These are phyloP conservation scores for Labeo calbasu DNA, from an alignment of 2,797 vertebrate species.

Conservation along the genomic window DNA sequence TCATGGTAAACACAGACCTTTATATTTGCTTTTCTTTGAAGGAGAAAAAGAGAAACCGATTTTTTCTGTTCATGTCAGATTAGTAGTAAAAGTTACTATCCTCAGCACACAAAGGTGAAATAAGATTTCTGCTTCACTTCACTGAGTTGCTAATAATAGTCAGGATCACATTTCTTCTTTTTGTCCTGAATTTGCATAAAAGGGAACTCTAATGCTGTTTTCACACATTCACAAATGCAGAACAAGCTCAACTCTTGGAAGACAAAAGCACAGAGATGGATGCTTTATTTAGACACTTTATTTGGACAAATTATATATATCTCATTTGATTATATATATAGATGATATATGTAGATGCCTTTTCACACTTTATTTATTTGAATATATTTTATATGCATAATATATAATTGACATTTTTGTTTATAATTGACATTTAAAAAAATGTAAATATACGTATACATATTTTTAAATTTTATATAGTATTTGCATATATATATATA, in stretches of 20 bases:
- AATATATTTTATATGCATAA: no score
- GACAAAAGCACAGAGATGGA: background rate
- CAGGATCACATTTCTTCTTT: slow-evolving; percentile 69
- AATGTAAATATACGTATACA: no score
- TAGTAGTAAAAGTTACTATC: slow-evolving; percentile 61
- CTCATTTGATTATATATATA: no score
- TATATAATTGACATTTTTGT: no score
- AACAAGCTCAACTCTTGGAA: background rate
- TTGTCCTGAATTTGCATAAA: slow-evolving; percentile 45
- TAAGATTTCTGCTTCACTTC: slow-evolving; percentile 76
- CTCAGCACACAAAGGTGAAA: slow-evolving; percentile 72
- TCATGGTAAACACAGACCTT: background rate
- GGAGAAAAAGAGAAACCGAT: slow-evolving; percentile 43
- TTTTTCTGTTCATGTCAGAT: slow-evolving; percentile 46
- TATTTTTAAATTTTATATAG: no score
- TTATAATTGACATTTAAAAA: no score
- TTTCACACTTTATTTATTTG: no score
- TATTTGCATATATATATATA: no score
- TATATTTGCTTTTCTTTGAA: background rate
- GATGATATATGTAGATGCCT: no score
- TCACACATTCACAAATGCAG: slow-evolving; percentile 13
- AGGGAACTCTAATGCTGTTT: slow-evolving; percentile 13
- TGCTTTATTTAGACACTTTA: background rate
- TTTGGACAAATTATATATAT: no score
- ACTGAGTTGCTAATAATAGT: slow-evolving; percentile 72